Conservation (phyloP, 2,888 invertebrate genomes). For the Hirudinaria manillensis region DNA sequence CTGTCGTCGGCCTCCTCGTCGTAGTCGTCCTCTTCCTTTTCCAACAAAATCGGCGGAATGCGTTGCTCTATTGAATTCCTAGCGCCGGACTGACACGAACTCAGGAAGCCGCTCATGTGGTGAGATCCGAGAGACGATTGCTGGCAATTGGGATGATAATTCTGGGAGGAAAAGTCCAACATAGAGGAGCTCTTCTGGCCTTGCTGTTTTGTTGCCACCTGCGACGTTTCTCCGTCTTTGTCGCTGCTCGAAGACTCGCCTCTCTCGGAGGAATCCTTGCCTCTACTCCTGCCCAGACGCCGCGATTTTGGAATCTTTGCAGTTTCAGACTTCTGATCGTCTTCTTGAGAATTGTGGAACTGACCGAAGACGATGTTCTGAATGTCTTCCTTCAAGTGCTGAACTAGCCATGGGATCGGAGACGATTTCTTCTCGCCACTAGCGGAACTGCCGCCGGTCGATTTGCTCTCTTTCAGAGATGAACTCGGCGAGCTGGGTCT, state of each 20-base stretch:
- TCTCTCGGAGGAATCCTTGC: background rate
- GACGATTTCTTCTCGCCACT: conserved; percentile 9
- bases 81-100: background rate
- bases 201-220: background rate
- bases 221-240: too few relatives aligned
- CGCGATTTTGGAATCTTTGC: background rate
- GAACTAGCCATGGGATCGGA: conserved; percentile 16
- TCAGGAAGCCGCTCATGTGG: background rate
- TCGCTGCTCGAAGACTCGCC: background rate
- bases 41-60: conserved; percentile 25
- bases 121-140: background rate
- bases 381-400: conserved; percentile 9
- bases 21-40: conserved; percentile 23
- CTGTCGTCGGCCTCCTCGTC: conserved; percentile 1
- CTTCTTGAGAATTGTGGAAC: background rate
- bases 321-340: background rate
- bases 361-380: background rate
- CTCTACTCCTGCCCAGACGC: background rate
- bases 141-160: background rate
- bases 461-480: conserved; percentile 15
- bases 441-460: background rate
- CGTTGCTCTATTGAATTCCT: conserved; percentile 19
- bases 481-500: background rate
- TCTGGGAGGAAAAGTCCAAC: background rate
- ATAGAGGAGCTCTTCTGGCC: background rate